phyloP scores from a whole-genome alignment of 2,888 invertebrate species.

The Abscondita cerata region DNA sequence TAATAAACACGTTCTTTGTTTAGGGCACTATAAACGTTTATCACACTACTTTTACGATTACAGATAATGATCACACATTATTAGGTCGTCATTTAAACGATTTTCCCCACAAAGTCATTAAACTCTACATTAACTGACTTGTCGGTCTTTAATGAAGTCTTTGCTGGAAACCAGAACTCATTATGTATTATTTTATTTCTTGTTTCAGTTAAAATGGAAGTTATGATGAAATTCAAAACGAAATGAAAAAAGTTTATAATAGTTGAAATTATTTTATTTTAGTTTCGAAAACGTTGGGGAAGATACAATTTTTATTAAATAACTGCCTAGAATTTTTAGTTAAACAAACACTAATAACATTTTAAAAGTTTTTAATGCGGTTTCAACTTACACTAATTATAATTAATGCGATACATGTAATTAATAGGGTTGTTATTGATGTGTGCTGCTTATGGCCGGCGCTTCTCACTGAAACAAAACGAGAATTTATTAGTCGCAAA shows the following conservation, averaged over 20 bases:
- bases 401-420: not conserved
- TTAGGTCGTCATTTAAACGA: slow-evolving; percentile 38
- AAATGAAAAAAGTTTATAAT: not conserved
- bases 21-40: slow-evolving; percentile 33
- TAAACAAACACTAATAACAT: too few relatives aligned
- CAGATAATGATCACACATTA: slow-evolving; percentile 37
- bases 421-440: slow-evolving; percentile 12
- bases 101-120: slow-evolving; percentile 35
- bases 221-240: slow-evolving; percentile 13
- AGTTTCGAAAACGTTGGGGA: not conserved
- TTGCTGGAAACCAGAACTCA: slow-evolving; percentile 32
- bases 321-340: too few relatives aligned
- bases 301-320: too few relatives aligned
- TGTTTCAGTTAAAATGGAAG: slow-evolving; percentile 27
- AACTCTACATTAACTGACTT: slow-evolving; percentile 35
- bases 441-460: slow-evolving; percentile 16
- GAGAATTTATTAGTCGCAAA: slow-evolving; percentile 6
- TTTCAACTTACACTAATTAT: slow-evolving; percentile 3
- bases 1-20: slow-evolving; percentile 29
- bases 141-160: slow-evolving; percentile 35
- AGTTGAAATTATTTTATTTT: not conserved
- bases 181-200: slow-evolving; percentile 31
- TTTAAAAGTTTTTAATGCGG: not conserved
- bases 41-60: slow-evolving; percentile 36
- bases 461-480: slow-evolving; percentile 32